Evolutionary conservation across 2,113 vertebrate species (phyloP).

Genomic region (Helogale parvula): DNA sequence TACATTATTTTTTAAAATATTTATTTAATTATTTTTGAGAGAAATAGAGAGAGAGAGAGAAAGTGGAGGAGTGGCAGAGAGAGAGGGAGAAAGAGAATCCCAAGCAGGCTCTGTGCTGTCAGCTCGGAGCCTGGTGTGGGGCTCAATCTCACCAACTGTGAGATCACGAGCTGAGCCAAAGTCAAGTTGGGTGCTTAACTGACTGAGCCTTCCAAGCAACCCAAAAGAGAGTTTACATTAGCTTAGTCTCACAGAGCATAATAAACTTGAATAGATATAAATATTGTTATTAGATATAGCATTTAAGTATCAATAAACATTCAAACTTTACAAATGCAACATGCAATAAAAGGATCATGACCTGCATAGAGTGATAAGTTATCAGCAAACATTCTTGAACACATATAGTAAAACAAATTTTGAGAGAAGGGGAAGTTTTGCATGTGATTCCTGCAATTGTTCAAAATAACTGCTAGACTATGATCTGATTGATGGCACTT

Average conservation of each 20-base stretch:
- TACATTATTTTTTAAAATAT: not conserved
- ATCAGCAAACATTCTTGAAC: not conserved
- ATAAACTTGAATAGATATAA: not conserved
- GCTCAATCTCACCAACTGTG: too few species aligned
- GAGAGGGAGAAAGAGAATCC: too few species aligned
- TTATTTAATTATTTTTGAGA: too few species aligned
- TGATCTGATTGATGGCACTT: not conserved
- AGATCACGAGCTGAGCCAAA: too few species aligned
- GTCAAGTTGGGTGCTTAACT: too few species aligned
- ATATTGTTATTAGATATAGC: conserved; percentile 21
- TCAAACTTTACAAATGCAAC: not conserved
- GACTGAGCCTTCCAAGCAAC: too few species aligned
- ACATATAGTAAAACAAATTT: not conserved
- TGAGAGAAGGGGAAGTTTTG: not conserved
- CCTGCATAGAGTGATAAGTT: not conserved
- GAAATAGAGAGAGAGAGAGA: too few species aligned
- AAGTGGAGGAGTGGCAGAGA: too few species aligned
- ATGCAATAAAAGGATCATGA: not conserved
- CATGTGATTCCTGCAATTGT: not conserved
- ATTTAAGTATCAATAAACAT: not conserved
- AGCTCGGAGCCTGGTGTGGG: too few species aligned
- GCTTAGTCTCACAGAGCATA: not conserved
- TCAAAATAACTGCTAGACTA: not conserved
- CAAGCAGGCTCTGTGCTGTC: too few species aligned
- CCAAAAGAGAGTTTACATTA: not conserved